phyloP scores from a whole-genome alignment of 2,113 vertebrate genomes.

The Ailuropoda melanoleuca region DNA sequence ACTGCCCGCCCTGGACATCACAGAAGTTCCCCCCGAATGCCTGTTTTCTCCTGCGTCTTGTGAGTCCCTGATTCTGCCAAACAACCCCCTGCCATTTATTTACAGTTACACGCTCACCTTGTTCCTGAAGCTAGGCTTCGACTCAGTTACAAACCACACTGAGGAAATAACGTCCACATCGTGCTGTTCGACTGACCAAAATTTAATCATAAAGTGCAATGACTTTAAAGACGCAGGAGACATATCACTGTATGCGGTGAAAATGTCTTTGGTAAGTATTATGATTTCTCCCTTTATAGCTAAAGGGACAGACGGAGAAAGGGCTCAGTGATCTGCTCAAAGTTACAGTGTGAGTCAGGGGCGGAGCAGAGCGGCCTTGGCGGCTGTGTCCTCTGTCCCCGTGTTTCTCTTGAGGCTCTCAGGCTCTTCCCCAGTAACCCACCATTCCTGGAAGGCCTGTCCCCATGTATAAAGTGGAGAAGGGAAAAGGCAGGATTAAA shows the following conservation, averaged over 20 bases:
- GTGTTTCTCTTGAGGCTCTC: background rate
- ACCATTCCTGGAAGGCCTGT: background rate
- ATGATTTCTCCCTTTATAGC: background rate
- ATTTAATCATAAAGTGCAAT: background rate
- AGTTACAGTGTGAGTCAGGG: background rate
- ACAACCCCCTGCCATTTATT: background rate
- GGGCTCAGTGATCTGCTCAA: background rate
- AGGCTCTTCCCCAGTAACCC: background rate
- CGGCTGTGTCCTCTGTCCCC: accelerated
- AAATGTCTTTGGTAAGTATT: background rate
- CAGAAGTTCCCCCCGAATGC: accelerated
- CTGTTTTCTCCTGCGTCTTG: background rate
- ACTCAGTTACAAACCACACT: background rate
- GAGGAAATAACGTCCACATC: background rate
- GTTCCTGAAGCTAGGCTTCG: background rate
- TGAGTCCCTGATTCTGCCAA: background rate
- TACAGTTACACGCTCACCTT: background rate
- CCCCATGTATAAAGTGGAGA: accelerated
- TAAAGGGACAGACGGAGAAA: background rate
- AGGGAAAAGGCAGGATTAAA: background rate
- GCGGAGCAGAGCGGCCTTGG: accelerated
- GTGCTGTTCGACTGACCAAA: background rate
- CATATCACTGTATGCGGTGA: background rate
- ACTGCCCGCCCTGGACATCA: background rate
- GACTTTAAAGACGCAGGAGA: background rate